phyloP scores from a whole-genome alignment of 2,888 invertebrate genomes.

The Empis stercorea region DNA sequence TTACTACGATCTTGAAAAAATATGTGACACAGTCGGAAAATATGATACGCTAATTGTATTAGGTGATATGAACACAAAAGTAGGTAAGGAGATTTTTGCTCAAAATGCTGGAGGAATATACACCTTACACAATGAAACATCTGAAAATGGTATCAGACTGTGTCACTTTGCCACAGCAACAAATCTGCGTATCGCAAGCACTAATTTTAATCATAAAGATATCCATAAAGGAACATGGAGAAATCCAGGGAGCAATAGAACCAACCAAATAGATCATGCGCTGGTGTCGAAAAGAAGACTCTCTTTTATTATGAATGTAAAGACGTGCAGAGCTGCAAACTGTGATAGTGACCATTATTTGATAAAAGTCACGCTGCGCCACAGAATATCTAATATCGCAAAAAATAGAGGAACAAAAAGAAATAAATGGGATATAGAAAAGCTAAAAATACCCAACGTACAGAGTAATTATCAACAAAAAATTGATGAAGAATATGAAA shows the following conservation, averaged over 20 bases:
- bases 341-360: no score
- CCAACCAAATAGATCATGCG: neutral
- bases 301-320: neutral
- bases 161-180: neutral
- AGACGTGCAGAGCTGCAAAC: neutral
- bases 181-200: neutral
- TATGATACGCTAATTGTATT: no score
- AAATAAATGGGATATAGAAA: neutral
- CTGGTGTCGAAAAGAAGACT: neutral
- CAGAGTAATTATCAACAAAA: neutral
- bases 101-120: no score
- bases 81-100: no score
- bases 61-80: no score
- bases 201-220: neutral
- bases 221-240: neutral
- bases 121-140: neutral
- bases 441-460: neutral
- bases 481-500: neutral
- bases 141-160: neutral
- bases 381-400: neutral
- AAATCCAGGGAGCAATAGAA: neutral
- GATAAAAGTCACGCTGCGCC: neutral
- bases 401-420: neutral
- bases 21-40: no score
- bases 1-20: no score